Percentiles rank a stretch among this genome's conserved stretches.
Evolutionary conservation across 1,140 invertebrate species (phyloP).

Genomic region (Zaprionus camerounensis): DNA sequence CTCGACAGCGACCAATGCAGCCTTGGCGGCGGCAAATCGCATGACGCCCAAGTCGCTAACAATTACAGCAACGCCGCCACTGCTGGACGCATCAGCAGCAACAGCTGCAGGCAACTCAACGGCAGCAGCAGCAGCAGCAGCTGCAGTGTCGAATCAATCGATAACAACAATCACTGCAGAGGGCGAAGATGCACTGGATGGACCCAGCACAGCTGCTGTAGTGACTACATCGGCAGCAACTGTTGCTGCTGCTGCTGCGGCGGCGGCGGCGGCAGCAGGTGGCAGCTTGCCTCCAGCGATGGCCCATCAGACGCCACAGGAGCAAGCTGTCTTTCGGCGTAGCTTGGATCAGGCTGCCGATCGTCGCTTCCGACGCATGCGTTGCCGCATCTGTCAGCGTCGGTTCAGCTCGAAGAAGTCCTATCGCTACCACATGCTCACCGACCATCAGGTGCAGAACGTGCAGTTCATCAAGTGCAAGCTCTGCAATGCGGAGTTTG

Average conservation of each 20-base stretch:
- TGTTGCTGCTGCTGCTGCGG: not conserved
- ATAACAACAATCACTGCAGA: not conserved
- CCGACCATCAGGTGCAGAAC: constrained; percentile 82
- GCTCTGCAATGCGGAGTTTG: constrained; percentile 81
- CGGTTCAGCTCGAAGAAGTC: constrained; percentile 82
- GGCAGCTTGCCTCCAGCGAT: constrained; percentile 55
- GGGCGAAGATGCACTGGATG: not conserved
- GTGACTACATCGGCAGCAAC: not conserved
- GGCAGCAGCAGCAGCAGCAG: not conserved
- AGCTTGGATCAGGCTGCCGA: constrained; percentile 78
- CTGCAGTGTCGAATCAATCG: not conserved
- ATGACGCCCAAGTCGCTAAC: constrained; percentile 77
- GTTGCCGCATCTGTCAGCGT: constrained; percentile 80
- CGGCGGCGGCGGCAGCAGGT: not conserved
- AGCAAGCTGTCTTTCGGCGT: constrained; percentile 71
- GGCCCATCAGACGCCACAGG: constrained; percentile 61
- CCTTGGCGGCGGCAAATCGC: constrained; percentile 62
- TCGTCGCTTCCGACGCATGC: constrained; percentile 79
- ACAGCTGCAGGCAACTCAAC: not conserved
- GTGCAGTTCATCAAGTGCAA: constrained; percentile 84
- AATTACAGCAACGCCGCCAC: constrained; percentile 65
- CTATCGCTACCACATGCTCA: constrained; percentile 83
- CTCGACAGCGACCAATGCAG: constrained; percentile 63
- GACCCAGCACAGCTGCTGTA: not conserved
- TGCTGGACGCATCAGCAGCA: constrained; percentile 10